phyloP scores from a whole-genome alignment of 2,888 invertebrate genomes.

The Drosophila rubida region DNA sequence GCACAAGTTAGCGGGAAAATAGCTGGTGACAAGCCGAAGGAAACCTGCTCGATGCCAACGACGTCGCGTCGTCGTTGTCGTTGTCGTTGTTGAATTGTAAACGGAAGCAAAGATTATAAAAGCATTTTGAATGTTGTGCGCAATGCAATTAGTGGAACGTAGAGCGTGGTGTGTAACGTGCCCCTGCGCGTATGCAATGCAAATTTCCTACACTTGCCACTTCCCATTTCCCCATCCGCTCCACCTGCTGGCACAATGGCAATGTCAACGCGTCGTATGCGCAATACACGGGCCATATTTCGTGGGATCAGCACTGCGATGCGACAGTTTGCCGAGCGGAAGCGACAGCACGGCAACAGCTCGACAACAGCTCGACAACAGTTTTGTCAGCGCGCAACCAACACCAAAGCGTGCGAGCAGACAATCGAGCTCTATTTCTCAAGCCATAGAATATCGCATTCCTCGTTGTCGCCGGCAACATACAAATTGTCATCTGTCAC shows the following conservation, averaged over 20 bases:
- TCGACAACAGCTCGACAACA: too few relatives aligned
- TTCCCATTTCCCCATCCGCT: neutral
- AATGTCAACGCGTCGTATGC: slow-evolving; percentile 28
- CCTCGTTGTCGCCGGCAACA: too few relatives aligned
- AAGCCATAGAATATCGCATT: too few relatives aligned
- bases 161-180: slow-evolving; percentile 11
- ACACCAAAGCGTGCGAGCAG: too few relatives aligned
- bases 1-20: slow-evolving; percentile 28
- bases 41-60: slow-evolving; percentile 12
- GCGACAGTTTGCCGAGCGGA: too few relatives aligned
- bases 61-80: slow-evolving; percentile 1
- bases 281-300: too few relatives aligned
- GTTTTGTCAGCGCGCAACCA: too few relatives aligned
- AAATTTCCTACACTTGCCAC: slow-evolving; percentile 25
- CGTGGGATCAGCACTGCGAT: too few relatives aligned
- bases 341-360: too few relatives aligned
- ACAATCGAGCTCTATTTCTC: too few relatives aligned
- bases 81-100: slow-evolving; percentile 50
- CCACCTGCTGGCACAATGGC: neutral
- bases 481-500: too few relatives aligned
- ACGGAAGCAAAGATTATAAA: slow-evolving; percentile 76
- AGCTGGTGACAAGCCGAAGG: slow-evolving; percentile 28
- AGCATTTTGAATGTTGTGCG: slow-evolving; percentile 66
- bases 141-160: slow-evolving; percentile 69
- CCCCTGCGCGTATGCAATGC: slow-evolving; percentile 30